These are phyloP conservation scores for Ranitomeya imitator DNA, from an alignment of 2,113 vertebrate species.

Conservation along the genomic window DNA sequence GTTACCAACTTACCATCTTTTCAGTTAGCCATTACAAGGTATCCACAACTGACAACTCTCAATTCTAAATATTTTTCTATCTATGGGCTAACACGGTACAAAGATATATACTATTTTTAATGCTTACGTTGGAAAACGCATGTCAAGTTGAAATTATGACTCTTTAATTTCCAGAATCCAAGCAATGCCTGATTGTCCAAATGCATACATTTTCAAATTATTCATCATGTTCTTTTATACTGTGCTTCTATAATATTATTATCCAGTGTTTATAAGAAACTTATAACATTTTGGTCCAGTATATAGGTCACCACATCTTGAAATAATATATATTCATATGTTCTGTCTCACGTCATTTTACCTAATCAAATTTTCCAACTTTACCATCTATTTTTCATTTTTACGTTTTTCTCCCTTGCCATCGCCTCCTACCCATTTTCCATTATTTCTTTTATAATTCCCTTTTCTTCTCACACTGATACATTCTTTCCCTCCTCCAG, in stretches of 20 bases:
- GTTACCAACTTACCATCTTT: no score
- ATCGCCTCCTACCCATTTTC: neutral
- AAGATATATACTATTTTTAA: no score
- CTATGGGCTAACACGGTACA: no score
- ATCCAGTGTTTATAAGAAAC: no score
- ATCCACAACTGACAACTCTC: no score
- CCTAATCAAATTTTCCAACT: slow-evolving; percentile 1
- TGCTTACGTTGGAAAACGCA: neutral
- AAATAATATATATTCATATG: slow-evolving; percentile 8
- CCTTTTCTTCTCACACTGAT: slow-evolving; percentile 6
- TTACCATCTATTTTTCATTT: slow-evolving; percentile 26
- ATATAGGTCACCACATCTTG: slow-evolving; percentile 1
- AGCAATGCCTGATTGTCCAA: neutral
- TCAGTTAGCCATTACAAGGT: no score
- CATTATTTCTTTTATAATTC: neutral
- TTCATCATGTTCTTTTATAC: neutral
- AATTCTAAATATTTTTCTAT: no score
- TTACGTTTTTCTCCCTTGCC: neutral
- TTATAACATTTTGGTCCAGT: neutral
- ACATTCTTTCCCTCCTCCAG: neutral
- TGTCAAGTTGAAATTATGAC: neutral
- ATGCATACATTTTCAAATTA: neutral
- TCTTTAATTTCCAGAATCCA: neutral
- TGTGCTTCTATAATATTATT: neutral
- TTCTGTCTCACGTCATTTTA: slow-evolving; percentile 18